phyloP scores from a whole-genome alignment of 1,140 invertebrate genomes.

The Papilio aristodemus region DNA sequence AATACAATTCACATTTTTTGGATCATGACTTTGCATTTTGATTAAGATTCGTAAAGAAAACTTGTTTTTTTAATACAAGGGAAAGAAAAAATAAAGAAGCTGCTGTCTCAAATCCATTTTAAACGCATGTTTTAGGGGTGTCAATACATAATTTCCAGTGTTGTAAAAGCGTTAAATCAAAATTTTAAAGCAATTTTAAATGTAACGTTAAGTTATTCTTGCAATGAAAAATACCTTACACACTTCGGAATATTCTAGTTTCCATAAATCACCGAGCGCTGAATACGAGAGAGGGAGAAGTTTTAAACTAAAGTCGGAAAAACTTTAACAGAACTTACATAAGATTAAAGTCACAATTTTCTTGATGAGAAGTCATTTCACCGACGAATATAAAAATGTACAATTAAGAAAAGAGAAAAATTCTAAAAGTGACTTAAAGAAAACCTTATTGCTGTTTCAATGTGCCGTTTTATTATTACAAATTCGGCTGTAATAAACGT shows the following conservation, averaged over 20 bases:
- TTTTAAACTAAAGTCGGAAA: constrained; percentile 72
- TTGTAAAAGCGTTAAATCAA: constrained; percentile 41
- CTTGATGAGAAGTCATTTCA: constrained; percentile 70
- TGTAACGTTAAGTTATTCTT: constrained; percentile 63
- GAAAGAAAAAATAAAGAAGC: too few relatives aligned
- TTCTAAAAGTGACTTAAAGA: constrained; percentile 14
- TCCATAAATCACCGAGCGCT: constrained; percentile 74
- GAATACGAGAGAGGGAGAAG: constrained; percentile 64
- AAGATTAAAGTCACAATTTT: constrained; percentile 75
- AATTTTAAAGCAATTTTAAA: constrained; percentile 62
- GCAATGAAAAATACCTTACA: constrained; percentile 72
- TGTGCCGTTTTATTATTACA: constrained; percentile 22
- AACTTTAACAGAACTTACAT: constrained; percentile 69
- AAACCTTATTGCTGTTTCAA: constrained; percentile 9
- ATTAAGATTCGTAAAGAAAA: too few relatives aligned
- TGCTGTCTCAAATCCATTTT: too few relatives aligned
- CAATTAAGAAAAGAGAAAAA: constrained; percentile 57
- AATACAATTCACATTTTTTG: too few relatives aligned
- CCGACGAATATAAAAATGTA: constrained; percentile 67
- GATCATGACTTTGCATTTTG: too few relatives aligned
- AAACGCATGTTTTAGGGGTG: too few relatives aligned
- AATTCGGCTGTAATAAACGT: constrained; percentile 59
- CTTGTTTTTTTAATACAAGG: too few relatives aligned
- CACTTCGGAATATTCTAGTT: constrained; percentile 73
- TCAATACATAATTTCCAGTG: background rate